phyloP scores from a whole-genome alignment of 2,113 vertebrate genomes.

The Myxocyprinus asiaticus region DNA sequence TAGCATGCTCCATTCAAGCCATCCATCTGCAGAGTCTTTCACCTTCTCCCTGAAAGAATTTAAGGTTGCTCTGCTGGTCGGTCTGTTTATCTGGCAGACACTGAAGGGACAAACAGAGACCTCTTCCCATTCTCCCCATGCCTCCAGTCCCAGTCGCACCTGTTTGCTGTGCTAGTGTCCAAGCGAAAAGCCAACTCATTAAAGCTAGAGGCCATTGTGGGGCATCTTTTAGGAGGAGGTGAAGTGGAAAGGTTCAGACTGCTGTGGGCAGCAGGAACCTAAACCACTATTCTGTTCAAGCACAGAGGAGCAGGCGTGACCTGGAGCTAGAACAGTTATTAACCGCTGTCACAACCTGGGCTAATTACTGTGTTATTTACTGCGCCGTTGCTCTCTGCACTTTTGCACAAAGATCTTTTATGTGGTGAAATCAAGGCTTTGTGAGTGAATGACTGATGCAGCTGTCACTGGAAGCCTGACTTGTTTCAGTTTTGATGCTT shows the following conservation, averaged over 20 bases:
- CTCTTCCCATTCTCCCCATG: slow-evolving; percentile 56
- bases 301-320: slow-evolving; percentile 29
- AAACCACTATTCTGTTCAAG: slow-evolving; percentile 58
- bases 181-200: slow-evolving; percentile 68
- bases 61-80: slow-evolving; percentile 30
- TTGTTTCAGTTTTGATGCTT: slow-evolving; percentile 15
- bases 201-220: slow-evolving; percentile 65
- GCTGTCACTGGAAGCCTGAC: slow-evolving; percentile 18
- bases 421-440: slow-evolving; percentile 27
- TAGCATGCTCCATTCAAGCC: slow-evolving; percentile 44
- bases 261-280: slow-evolving; percentile 58
- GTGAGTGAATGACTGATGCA: slow-evolving; percentile 31
- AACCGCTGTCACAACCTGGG: slow-evolving; percentile 4
- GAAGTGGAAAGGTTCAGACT: slow-evolving; percentile 68
- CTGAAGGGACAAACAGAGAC: slow-evolving; percentile 33
- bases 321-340: slow-evolving; percentile 10
- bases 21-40: slow-evolving; percentile 53
- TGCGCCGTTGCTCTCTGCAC: slow-evolving; percentile 19
- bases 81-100: slow-evolving; percentile 40
- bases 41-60: slow-evolving; percentile 50
- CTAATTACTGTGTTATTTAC: slow-evolving; percentile 54
- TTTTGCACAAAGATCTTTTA: slow-evolving; percentile 40
- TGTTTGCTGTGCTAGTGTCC: slow-evolving; percentile 61
- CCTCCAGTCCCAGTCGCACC: slow-evolving; percentile 62
- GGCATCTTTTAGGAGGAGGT: slow-evolving; percentile 66